A percentile compares a stretch with the other conserved stretches of the same genome.
These are phyloP conservation scores for Plemyria rubiginata DNA, from an alignment of 2,888 invertebrate species.

Conservation along the genomic window DNA sequence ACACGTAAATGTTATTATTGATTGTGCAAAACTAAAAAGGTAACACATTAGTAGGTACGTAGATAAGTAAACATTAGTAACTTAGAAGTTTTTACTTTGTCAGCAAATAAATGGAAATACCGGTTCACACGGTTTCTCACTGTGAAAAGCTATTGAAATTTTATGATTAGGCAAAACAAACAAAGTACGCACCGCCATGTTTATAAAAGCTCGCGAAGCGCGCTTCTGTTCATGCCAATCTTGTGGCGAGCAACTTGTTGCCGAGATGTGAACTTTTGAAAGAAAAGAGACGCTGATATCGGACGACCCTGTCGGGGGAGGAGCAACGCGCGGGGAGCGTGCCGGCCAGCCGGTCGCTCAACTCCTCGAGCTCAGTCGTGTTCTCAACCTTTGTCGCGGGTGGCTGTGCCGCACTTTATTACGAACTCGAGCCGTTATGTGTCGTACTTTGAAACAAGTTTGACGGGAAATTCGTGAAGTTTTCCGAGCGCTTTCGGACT, in stretches of 20 bases:
- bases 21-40: background rate
- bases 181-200: constrained; percentile 81
- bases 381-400: constrained; percentile 63
- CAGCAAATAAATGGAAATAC: constrained; percentile 27
- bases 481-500: constrained; percentile 76
- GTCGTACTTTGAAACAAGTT: constrained; percentile 82
- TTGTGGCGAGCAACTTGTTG: constrained; percentile 83
- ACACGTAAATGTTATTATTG: background rate
- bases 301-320: constrained; percentile 75
- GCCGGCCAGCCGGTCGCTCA: constrained; percentile 75
- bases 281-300: constrained; percentile 66
- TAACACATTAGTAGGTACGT: background rate
- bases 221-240: constrained; percentile 85
- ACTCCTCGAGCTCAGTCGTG: constrained; percentile 73
- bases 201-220: constrained; percentile 83
- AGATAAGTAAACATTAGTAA: background rate
- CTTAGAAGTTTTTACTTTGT: constrained; percentile 10
- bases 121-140: constrained; percentile 61
- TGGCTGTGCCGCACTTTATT: constrained; percentile 54
- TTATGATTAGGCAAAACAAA: constrained; percentile 82
- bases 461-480: constrained; percentile 83
- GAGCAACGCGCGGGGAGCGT: constrained; percentile 78
- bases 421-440: constrained; percentile 76
- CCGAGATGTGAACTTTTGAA: constrained; percentile 80
- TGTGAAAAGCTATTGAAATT: constrained; percentile 71